Evolutionary conservation across 1,140 invertebrate species (phyloP).

Genomic region (Danaus plexippus): DNA sequence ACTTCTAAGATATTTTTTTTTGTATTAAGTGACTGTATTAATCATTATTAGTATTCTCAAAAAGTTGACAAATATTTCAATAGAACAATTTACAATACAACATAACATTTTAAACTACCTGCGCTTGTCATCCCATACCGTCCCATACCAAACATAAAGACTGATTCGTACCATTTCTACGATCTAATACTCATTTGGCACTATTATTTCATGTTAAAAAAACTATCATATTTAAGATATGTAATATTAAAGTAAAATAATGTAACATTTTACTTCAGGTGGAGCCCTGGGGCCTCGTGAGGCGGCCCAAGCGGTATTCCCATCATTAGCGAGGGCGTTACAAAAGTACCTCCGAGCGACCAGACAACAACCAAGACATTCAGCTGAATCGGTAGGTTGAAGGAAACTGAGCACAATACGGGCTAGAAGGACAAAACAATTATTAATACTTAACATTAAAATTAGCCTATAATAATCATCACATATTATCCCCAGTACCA

Average conservation of each 20-base stretch:
- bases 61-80: no score
- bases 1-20: no score
- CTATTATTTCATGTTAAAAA: background rate
- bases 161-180: background rate
- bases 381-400: constrained; percentile 87
- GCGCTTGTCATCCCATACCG: no score
- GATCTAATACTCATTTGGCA: background rate
- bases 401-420: no score
- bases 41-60: no score
- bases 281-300: constrained; percentile 93
- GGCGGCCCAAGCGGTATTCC: constrained; percentile 97
- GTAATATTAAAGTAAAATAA: background rate
- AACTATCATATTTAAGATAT: background rate
- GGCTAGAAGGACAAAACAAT: no score
- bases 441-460: no score
- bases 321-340: constrained; percentile 93
- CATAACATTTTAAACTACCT: no score
- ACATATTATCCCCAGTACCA: background rate
- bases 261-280: constrained; percentile 33
- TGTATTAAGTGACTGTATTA: no score
- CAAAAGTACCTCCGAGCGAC: constrained; percentile 97
- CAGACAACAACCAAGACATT: constrained; percentile 94
- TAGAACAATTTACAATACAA: no score
- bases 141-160: no score
- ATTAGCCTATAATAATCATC: no score